These are phyloP conservation scores for Pogonognathellus flavescens DNA, from an alignment of 1,140 invertebrate genomes.

Conservation along the genomic window DNA sequence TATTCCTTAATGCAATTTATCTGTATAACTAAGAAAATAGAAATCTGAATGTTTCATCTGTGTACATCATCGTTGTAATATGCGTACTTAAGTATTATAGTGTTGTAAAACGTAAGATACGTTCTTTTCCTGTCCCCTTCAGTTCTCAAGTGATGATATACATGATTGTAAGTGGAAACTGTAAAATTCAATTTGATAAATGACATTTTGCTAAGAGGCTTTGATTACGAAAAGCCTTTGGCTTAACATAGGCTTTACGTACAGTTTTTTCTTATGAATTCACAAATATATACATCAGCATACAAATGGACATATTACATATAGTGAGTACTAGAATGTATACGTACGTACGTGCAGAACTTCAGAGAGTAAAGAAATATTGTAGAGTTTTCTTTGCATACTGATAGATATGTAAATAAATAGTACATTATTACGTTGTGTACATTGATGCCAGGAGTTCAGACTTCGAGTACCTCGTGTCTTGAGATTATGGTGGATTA, in stretches of 20 bases:
- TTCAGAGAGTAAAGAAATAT: too few species aligned
- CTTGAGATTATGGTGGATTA: too few species aligned
- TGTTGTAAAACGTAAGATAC: constrained; percentile 7
- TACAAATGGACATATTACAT: too few species aligned
- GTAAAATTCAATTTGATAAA: constrained; percentile 31
- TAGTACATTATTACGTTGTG: too few species aligned
- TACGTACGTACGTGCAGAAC: too few species aligned
- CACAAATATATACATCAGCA: not conserved
- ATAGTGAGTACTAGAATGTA: too few species aligned
- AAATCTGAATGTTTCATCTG: constrained; percentile 13
- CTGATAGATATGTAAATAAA: too few species aligned
- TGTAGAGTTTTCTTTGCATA: too few species aligned
- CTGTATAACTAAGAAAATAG: constrained; percentile 22
- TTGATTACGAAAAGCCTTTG: not conserved
- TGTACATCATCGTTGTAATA: too few species aligned
- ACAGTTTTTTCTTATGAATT: not conserved
- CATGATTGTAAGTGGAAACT: constrained; percentile 36
- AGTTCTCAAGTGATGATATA: constrained; percentile 34
- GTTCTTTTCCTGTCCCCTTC: constrained; percentile 18
- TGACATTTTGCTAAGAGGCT: constrained; percentile 23
- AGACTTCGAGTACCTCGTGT: too few species aligned
- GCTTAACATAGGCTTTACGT: not conserved
- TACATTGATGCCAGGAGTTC: too few species aligned
- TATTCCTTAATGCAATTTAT: not conserved
- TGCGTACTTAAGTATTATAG: too few species aligned